These are phyloP conservation scores for Leptodactylus fallax DNA, from an alignment of 2,797 vertebrate species.

Conservation along the genomic window DNA sequence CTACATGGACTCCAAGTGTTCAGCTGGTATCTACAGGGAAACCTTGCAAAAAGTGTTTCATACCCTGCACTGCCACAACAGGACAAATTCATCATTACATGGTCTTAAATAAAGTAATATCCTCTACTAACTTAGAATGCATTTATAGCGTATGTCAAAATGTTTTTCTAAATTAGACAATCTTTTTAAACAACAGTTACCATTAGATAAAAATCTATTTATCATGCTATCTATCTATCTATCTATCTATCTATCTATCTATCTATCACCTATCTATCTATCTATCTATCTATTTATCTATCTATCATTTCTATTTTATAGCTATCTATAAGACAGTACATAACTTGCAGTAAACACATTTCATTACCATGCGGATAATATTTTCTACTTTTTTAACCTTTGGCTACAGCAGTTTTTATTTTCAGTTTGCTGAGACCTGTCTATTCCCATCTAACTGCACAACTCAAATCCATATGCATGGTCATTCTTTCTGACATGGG, in stretches of 20 bases:
- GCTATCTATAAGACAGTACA: background rate
- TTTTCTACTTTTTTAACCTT: slow-evolving; percentile 1
- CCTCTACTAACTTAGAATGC: too few relatives aligned
- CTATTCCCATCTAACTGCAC: slow-evolving; percentile 36
- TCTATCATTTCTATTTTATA: too few relatives aligned
- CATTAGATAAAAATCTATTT: too few relatives aligned
- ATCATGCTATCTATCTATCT: background rate
- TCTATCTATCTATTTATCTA: background rate
- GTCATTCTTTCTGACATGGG: slow-evolving; percentile 47
- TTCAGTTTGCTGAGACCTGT: slow-evolving; percentile 35
- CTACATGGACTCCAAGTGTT: too few relatives aligned
- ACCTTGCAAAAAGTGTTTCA: too few relatives aligned
- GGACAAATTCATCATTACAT: too few relatives aligned
- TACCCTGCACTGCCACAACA: too few relatives aligned
- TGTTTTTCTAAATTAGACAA: too few relatives aligned
- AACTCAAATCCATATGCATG: slow-evolving; percentile 49
- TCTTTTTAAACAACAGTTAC: too few relatives aligned
- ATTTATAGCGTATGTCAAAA: too few relatives aligned
- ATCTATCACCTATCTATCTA: background rate
- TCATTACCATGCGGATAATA: slow-evolving; percentile 5
- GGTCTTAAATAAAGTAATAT: too few relatives aligned
- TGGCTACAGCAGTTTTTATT: slow-evolving; percentile 35
- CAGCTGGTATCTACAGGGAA: too few relatives aligned
- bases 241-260: background rate
- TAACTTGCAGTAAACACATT: background rate